These are phyloP conservation scores for Dexiosoma caninum DNA, from an alignment of 2,888 invertebrate species.

Conservation along the genomic window DNA sequence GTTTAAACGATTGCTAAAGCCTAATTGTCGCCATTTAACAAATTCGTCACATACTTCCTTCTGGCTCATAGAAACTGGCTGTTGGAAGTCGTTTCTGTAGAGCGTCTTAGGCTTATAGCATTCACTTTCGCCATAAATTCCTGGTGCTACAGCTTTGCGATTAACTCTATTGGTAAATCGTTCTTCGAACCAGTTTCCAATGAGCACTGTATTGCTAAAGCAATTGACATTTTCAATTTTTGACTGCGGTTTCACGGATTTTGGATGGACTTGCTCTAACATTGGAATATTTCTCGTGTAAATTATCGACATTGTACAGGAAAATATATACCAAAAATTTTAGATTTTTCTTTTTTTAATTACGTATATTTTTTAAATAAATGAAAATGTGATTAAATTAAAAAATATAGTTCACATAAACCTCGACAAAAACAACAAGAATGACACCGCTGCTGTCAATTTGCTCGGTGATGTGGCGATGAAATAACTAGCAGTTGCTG, in stretches of 20 bases:
- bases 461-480: too few species aligned
- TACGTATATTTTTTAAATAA: neutral
- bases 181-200: constrained; percentile 69
- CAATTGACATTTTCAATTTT: constrained; percentile 10
- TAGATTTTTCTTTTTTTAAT: too few species aligned
- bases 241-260: neutral
- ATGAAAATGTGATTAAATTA: too few species aligned
- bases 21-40: constrained; percentile 41
- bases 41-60: constrained; percentile 13
- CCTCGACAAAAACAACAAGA: too few species aligned
- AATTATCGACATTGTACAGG: neutral
- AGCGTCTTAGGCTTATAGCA: constrained; percentile 17
- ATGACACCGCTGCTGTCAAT: too few species aligned
- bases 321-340: neutral
- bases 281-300: neutral
- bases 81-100: constrained; percentile 40
- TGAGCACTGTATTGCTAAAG: constrained; percentile 62
- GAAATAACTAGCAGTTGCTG: too few species aligned
- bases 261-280: neutral
- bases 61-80: neutral
- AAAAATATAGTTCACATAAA: too few species aligned
- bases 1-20: constrained; percentile 63
- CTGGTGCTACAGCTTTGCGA: constrained; percentile 60
- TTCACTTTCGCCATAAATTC: constrained; percentile 57
- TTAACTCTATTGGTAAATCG: constrained; percentile 58